Percentiles rank a stretch among this genome's conserved stretches.
These are phyloP conservation scores for Chymomyza fuscimana DNA, from an alignment of 2,888 invertebrate species.

Conservation along the genomic window DNA sequence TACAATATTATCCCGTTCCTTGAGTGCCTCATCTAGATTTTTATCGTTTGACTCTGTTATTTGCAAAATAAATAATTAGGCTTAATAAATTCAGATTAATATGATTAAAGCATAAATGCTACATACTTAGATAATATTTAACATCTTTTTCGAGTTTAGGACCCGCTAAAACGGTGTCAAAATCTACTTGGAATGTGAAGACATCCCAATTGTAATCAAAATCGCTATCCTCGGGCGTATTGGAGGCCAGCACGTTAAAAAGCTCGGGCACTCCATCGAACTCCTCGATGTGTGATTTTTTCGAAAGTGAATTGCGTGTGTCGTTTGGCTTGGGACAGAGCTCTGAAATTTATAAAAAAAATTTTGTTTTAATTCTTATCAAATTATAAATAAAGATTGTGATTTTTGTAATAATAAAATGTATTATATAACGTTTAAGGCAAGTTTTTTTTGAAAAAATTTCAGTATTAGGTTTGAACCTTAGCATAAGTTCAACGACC, in stretches of 20 bases:
- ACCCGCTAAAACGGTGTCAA: slow-evolving; percentile 84
- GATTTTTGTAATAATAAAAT: too few relatives aligned
- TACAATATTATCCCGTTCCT: slow-evolving; percentile 81
- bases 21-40: slow-evolving; percentile 81
- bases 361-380: neutral
- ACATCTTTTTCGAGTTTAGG: slow-evolving; percentile 86
- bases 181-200: slow-evolving; percentile 89
- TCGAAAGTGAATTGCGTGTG: slow-evolving; percentile 86
- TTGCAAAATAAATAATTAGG: slow-evolving; percentile 15
- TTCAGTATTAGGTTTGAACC: too few relatives aligned
- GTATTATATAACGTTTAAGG: too few relatives aligned
- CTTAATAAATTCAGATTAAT: neutral
- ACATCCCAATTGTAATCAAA: slow-evolving; percentile 89
- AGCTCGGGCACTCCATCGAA: slow-evolving; percentile 90
- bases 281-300: slow-evolving; percentile 92
- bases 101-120: neutral
- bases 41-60: slow-evolving; percentile 84
- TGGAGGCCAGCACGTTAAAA: slow-evolving; percentile 88
- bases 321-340: slow-evolving; percentile 93
- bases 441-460: too few relatives aligned
- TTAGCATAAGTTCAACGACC: too few relatives aligned
- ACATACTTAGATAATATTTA: slow-evolving; percentile 86
- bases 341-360: slow-evolving; percentile 81
- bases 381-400: neutral
- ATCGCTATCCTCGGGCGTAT: slow-evolving; percentile 84